Evolutionary conservation across 2,888 invertebrate species (phyloP).

Genomic region (Sipunculus nudus): DNA sequence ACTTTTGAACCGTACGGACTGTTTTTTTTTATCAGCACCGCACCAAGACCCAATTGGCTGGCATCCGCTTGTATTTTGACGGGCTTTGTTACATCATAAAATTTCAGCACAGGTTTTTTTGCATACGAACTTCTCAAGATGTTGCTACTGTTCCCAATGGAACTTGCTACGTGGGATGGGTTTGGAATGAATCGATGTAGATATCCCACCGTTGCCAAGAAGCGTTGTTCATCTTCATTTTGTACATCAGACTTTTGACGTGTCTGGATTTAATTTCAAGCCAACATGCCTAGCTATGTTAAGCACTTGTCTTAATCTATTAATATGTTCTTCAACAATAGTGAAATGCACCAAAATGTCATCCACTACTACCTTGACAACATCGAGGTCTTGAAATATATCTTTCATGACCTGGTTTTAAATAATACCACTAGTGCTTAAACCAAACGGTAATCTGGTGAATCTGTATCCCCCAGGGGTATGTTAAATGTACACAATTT

Average conservation of each 20-base stretch:
- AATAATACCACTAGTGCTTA: background rate
- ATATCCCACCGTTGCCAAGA: conserved; percentile 51
- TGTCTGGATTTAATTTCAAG: conserved; percentile 14
- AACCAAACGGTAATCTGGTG: conserved; percentile 8
- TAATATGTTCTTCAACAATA: conserved; percentile 1
- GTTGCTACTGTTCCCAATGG: background rate
- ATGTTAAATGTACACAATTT: conserved; percentile 3
- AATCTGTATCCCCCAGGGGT: conserved; percentile 2
- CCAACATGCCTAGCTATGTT: background rate
- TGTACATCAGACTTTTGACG: conserved; percentile 26
- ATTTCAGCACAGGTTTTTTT: background rate
- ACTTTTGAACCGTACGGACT: background rate
- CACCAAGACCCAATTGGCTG: background rate
- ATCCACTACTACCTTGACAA: conserved; percentile 11
- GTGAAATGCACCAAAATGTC: conserved; percentile 4
- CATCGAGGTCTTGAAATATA: background rate
- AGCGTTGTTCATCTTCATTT: conserved; percentile 39
- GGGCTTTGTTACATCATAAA: background rate
- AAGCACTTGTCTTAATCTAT: conserved; percentile 3
- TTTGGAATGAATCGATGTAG: conserved; percentile 62
- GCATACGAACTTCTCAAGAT: background rate
- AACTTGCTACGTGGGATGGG: conserved; percentile 47
- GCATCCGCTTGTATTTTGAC: background rate
- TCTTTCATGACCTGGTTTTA: background rate
- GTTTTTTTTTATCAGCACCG: too few species aligned